A percentile compares a stretch with the other conserved stretches of the same genome.
These are phyloP conservation scores for Bombus polaris DNA, from an alignment of 1,140 invertebrate genomes.

Conservation along the genomic window DNA sequence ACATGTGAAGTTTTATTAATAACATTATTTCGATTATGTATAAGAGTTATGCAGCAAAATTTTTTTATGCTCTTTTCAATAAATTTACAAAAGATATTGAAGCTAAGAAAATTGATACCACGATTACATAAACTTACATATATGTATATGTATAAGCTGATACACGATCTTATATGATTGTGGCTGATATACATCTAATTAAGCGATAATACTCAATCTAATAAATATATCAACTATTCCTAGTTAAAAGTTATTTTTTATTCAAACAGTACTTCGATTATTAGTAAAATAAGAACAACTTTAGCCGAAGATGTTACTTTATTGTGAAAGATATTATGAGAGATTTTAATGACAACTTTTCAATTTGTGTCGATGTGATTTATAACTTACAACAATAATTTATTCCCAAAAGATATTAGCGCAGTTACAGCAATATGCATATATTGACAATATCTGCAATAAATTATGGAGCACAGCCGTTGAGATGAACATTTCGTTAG, in stretches of 20 bases:
- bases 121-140: no score
- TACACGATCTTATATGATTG: no score
- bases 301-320: neutral
- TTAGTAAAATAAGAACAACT: neutral
- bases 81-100: no score
- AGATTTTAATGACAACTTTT: neutral
- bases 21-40: no score
- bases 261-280: neutral
- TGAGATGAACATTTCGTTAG: constrained; percentile 45
- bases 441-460: constrained; percentile 5
- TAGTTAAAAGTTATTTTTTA: neutral
- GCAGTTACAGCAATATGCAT: constrained; percentile 5
- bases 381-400: constrained; percentile 22
- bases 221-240: no score
- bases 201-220: no score
- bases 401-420: constrained; percentile 7
- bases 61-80: no score
- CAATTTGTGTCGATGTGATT: neutral
- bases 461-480: constrained; percentile 48
- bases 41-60: neutral
- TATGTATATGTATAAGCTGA: no score
- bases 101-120: no score
- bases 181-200: no score
- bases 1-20: no score
- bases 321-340: neutral